Evolutionary conservation across 2,888 invertebrate genomes (phyloP).

Genomic region (Imbricaverruca yamaguchii): DNA sequence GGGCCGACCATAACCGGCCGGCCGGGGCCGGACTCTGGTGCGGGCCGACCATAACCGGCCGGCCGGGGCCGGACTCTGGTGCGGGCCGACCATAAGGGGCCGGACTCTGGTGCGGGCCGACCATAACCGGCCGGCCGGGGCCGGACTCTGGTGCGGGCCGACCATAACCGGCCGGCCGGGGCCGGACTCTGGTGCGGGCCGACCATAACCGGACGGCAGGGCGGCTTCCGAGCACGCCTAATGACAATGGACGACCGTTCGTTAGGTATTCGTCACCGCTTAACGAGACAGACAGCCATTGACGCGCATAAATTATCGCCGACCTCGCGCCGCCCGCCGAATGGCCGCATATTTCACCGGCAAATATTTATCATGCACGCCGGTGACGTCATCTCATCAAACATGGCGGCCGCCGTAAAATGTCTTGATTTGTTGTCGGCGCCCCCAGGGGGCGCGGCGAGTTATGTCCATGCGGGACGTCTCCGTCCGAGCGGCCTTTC

Average conservation of each 20-base stretch:
- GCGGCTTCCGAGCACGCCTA: conserved; percentile 2
- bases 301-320: conserved; percentile 7
- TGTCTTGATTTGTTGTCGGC: conserved; percentile 16
- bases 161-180: background rate
- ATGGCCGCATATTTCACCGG: conserved; percentile 17
- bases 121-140: background rate
- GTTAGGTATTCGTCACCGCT: conserved; percentile 13
- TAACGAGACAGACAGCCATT: conserved; percentile 14
- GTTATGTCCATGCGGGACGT: background rate
- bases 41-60: background rate
- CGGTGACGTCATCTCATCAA: conserved; percentile 7
- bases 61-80: background rate
- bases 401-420: conserved; percentile 19
- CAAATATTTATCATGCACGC: conserved; percentile 18
- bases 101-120: background rate
- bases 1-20: background rate
- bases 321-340: background rate
- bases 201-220: background rate
- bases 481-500: background rate
- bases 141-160: background rate
- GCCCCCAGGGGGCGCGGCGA: background rate
- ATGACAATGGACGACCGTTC: conserved; percentile 15
- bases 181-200: background rate
- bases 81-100: background rate
- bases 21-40: background rate